These are phyloP conservation scores for Apeltes quadracus DNA, from an alignment of 2,113 vertebrate species.

Conservation along the genomic window DNA sequence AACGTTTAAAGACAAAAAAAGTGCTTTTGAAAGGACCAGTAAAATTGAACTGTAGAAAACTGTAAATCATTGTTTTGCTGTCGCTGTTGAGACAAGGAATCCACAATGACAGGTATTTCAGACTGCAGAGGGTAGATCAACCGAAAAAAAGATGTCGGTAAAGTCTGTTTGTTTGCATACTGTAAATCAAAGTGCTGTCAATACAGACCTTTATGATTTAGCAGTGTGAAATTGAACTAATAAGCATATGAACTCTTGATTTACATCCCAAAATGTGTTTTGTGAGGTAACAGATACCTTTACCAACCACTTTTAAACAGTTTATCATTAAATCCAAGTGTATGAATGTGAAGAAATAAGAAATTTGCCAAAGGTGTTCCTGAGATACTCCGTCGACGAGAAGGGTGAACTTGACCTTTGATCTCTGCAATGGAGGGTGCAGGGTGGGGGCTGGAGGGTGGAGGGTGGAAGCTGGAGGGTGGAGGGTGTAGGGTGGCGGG, in stretches of 20 bases:
- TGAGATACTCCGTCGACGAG: neutral
- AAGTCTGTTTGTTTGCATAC: too few relatives aligned
- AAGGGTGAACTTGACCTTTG: neutral
- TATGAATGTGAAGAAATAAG: neutral
- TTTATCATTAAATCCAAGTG: neutral
- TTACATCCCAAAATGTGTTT: neutral
- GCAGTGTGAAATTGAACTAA: neutral
- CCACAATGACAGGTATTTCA: neutral
- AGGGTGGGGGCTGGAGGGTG: too few relatives aligned
- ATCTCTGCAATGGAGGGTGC: too few relatives aligned
- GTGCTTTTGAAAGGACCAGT: conserved; percentile 21
- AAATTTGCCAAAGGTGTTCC: neutral
- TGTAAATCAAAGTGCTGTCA: neutral
- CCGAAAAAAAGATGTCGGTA: neutral
- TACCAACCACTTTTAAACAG: neutral
- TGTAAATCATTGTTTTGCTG: conserved; percentile 25
- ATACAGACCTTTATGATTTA: neutral
- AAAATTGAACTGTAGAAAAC: conserved; percentile 19
- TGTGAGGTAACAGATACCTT: neutral
- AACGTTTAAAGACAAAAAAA: conserved; percentile 43
- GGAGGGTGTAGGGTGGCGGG: too few relatives aligned
- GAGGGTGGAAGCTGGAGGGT: too few relatives aligned
- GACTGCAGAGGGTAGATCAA: neutral
- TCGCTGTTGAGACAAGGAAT: neutral
- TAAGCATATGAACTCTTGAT: neutral